Evolutionary conservation across 2,797 vertebrate genomes (phyloP), one percentile per base, ranked within the genome.

Genomic region (Tangara arthus): DNA sequence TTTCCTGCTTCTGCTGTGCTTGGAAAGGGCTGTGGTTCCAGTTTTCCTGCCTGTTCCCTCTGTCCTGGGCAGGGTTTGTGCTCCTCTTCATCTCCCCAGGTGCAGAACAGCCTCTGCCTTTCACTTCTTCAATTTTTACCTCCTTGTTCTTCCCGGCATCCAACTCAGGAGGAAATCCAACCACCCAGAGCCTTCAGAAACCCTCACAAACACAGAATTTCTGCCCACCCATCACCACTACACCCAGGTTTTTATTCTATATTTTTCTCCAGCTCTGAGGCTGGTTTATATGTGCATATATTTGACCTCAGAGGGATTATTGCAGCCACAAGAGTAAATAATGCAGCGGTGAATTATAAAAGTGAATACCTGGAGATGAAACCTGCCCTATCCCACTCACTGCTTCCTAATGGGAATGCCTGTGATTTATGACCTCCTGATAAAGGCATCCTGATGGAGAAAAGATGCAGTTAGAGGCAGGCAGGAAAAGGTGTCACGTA

Each of bases 401-500:
- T 1, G 10, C 60, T 70, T 44, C 0, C 1, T 82, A 78, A 94
- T 75, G 82, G 42, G 52, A 85, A 55, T 13, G 82, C 50, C 81
- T 70, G 59, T 95, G 95, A 95, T 96, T 93, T 94, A 93, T 89
- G 93, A 68, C 93, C 92, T 92, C 16, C 89, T 85, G 80, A 96
- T 88, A 78, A 85, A 94, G 82, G 60, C 56, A 82, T 30, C 56
- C 76, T 87, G 87, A 84, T 87, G 79, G 75, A 89, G 85, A 85
- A 91, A 94, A 96, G 68, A 84, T 68, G 72, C 35, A 47, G 55
- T 86, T 91, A 87, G 12, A 83, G 61, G 82, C 55, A 94, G 85
- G 87, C 89, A 71, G 82, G 46, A 81, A 81, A 56, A 93, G 47
- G 75, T 86, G 76, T 37, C 76, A 71, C 26, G 16, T 11, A 61